Base-by-base conservation (phyloP, 2,888 invertebrate species). In the Leistus spinibarbis region DNA sequence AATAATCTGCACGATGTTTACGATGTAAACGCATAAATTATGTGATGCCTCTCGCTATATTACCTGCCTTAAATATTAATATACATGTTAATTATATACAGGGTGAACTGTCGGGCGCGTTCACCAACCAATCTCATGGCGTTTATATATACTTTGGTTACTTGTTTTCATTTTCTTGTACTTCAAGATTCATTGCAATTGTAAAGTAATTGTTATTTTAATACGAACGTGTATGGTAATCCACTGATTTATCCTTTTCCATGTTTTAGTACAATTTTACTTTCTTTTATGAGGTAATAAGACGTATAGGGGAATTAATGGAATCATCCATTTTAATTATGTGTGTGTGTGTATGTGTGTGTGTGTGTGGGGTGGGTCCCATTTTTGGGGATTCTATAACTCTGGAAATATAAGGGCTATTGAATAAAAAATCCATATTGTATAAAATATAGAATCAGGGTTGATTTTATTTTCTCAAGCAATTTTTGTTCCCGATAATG, bases 1-100 rank as follows among this genome's bases (percentile, higher is more conserved):
- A 71, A 72, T 72, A 72, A 72, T 72, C 72, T 72, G 72, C 72
- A 72, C 72, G 72, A 72, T 65, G 66, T 72, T 72, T 72, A 72
- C 72, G 72, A 72, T 72, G 72, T 56, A 63, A 19, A 20, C 40
- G 56, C 66, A 66, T 72, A 72, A 72, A 72, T 72, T 72, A 72
- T 72, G 66, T 27, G 57, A 19, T 60, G 60, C 40, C 72, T 65
- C 65, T 72, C 72, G 57, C 57, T 72, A 54, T 72, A 56, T 72
- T 72, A 72, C 72, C 72, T 72, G 72, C 56, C 54, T 57, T 66
- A 72, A 72, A 72, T 72, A 72, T 66, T 72, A 72, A 72, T 72
- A 72, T 72, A 72, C 72, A 72, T 72, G 65, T 72, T 72, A 72
- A 72, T 72, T 72, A 72, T 72, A 72, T 66, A 65, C 56, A 19